Evolutionary conservation across 2,888 invertebrate genomes (phyloP).

Genomic region (Rhaphigaster nebulosa): DNA sequence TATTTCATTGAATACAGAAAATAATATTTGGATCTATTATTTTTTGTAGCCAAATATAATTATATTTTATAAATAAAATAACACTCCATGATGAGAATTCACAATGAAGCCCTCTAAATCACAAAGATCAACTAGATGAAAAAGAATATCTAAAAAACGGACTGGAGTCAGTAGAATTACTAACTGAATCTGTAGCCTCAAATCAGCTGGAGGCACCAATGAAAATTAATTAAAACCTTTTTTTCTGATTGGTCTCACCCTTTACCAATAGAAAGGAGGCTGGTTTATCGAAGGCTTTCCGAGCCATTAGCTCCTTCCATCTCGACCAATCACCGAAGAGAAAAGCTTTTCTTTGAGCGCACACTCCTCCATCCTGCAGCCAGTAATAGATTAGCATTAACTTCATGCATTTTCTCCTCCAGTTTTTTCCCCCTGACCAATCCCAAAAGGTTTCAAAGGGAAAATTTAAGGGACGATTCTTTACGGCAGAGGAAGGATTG

Average conservation of each 20-base stretch:
- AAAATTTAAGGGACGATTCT: background rate
- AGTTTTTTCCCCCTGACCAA: background rate
- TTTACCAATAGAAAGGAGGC: background rate
- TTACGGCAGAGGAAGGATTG: background rate
- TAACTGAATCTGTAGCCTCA: background rate
- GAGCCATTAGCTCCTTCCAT: constrained; percentile 17
- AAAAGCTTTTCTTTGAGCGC: background rate
- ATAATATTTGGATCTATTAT: too few relatives aligned
- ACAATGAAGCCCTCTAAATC: too few relatives aligned
- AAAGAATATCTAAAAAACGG: background rate
- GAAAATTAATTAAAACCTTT: constrained; percentile 16
- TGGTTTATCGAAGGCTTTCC: constrained; percentile 19
- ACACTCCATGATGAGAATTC: too few relatives aligned
- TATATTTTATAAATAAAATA: too few relatives aligned
- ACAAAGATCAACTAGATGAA: background rate
- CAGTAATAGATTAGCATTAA: constrained; percentile 48
- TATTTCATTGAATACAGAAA: too few relatives aligned
- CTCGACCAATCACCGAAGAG: constrained; percentile 24
- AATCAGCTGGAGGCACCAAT: background rate
- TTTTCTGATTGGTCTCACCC: background rate
- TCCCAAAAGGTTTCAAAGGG: background rate
- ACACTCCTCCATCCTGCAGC: background rate
- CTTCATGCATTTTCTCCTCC: background rate
- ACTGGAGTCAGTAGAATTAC: background rate
- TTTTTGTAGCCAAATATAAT: too few relatives aligned